Base-by-base conservation (phyloP, 2,113 vertebrate species). In the Gasterosteus nipponicus region DNA sequence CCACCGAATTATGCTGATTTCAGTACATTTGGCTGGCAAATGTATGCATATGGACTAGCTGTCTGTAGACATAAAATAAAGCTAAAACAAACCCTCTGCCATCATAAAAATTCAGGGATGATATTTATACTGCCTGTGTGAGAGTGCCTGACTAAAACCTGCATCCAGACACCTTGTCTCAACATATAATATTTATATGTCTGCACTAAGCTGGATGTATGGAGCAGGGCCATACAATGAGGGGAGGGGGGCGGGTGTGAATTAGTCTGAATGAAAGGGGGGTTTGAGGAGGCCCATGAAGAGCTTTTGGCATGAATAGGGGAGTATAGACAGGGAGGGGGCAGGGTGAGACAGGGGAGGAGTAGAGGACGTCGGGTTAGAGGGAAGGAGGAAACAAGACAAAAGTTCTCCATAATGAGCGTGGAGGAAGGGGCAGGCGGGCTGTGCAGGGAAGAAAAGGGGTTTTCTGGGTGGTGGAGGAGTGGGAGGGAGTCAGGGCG, bases 361-460 rank as follows among this genome's bases (percentile, higher is more conserved):
- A 81, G 84, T 57, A 67, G 84, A 67, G 79, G 84, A 83, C 79
- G 80, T 69, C 8, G 70, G 81, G 86, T 80, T 81, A 62, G 84
- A 82, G 87, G 73, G 84, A 86, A 87, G 86, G 86, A 87, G 86
- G 89, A 91, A 92, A 82, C 88, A 42, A 84, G 88, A 94, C 92
- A 92, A 94, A 91, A 92, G 93, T 91, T 90, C 81, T 38, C 86
- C 80, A 89, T 92, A 93, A 93, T 93, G 89, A 92, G 90, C 70
- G 29, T 90, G 87, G 87, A 91, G 91, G 87, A 88, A 89, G 87
- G 90, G 85, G 83, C 73, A 78, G 83, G 83, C 84, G 84, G 86
- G 87, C 71, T 81, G 73, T 65, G 77, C 22, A 56, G 31, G 62
- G 75, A 87, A 89, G 80, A 90, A 91, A 87, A 80, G 77, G 31